phyloP scores from a whole-genome alignment of 2,888 invertebrate species.

The Xylota sylvarum region DNA sequence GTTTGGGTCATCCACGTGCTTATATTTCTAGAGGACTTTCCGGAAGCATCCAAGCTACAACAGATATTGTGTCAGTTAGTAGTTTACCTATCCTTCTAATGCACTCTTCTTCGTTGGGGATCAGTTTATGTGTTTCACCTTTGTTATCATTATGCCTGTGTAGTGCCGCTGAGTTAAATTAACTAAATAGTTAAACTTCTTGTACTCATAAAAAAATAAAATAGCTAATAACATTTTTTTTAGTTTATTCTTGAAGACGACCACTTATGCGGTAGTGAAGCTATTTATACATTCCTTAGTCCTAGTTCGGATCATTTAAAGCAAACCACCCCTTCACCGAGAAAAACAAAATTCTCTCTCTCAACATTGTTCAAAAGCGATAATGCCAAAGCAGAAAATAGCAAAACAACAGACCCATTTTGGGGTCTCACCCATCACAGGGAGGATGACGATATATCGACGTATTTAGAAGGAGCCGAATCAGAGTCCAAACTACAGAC shows the following conservation, averaged over 20 bases:
- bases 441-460: constrained; percentile 92
- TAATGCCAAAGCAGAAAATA: constrained; percentile 85
- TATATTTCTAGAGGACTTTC: too few species aligned
- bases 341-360: constrained; percentile 94
- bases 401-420: constrained; percentile 85
- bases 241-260: constrained; percentile 95
- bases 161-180: too few species aligned
- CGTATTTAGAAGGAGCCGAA: constrained; percentile 90
- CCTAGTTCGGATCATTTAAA: constrained; percentile 96
- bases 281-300: constrained; percentile 95
- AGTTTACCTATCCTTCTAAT: too few species aligned
- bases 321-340: constrained; percentile 90
- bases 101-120: too few species aligned
- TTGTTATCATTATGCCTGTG: too few species aligned
- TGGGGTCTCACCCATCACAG: constrained; percentile 87
- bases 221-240: constrained; percentile 23
- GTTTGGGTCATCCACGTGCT: too few species aligned
- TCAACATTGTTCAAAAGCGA: constrained; percentile 94
- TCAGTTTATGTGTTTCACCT: too few species aligned
- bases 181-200: too few species aligned
- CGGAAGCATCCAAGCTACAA: too few species aligned
- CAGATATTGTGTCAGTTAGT: too few species aligned
- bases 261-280: constrained; percentile 94
- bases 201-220: too few species aligned
- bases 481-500: constrained; percentile 84